Base-by-base conservation (phyloP, 1,140 invertebrate species). In the Pseudomyrmex concolor region DNA sequence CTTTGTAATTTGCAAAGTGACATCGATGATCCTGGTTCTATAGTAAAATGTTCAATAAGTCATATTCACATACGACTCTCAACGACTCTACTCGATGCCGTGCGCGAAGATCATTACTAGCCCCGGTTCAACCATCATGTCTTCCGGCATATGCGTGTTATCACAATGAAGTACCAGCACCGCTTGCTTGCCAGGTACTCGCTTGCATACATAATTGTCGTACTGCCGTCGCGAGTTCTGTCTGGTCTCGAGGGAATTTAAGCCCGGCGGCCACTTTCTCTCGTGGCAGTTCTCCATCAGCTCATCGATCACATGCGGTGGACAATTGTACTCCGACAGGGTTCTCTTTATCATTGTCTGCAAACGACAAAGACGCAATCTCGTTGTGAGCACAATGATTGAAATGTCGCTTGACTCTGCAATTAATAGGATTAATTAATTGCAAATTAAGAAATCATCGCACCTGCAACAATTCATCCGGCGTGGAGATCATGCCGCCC, bases 61-160 rank as follows among this genome's bases (percentile, higher is more conserved):
- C 34, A 34, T 59, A 72, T 76, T 74, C 25, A 25, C 63, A 15
- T 64, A 50, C 54, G 17, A 55, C 54, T n/a, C 60, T 13, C 50
- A 17, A 45, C 25, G 91, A 92, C 71, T 70, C 95, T 93, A 98
- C 94, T 99, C 98, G 77, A 99, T 98, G 81, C 98, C 98, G 94
- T 99, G 98, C 72, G 98, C 98, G 95, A 99, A 99, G 90, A 99
- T 99, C 98, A 99, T 99, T 15, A 99, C 98, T 85, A 99, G 95
- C n/a, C 98, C 98, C 3, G 98, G 98, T 89, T 99, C 98, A 48
- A 98, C 95, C 95, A 99, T 98, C 96, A 99, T 98, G 89, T 99
- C 98, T 86, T 98, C 98, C 84, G 97, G 97, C 95, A 99, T 98
- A 92, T 99, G 98, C 43, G 96, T 95, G 92, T 99, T 99, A 93